Evolutionary conservation across 2,113 vertebrate genomes (phyloP), one percentile per base, ranked within the genome.

Genomic region (Bostrychus sinensis): DNA sequence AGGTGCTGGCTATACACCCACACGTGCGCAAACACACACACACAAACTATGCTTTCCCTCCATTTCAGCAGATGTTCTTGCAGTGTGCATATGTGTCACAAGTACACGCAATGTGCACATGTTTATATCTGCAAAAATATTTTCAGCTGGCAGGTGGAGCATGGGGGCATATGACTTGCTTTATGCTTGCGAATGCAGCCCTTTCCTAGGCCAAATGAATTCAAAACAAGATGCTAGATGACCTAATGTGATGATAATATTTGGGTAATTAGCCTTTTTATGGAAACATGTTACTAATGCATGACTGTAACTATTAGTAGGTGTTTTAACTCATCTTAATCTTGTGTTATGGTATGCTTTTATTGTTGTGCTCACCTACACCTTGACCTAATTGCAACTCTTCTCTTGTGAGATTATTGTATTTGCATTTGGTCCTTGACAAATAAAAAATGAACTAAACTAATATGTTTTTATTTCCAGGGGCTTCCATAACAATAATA

Each of bases 401-500:
- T 12, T 41, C 5, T 41, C 16, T 41, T 39, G 10, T 16, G 14
- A 39, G 38, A n/a, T 5, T 41, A 7, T 41, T 41, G 16, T 41
- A 41, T 41, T 12, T 16, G 38, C n/a, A 4, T 16, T 0, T 6
- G 38, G n/a, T 42, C 8, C n/a, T 19, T 12, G 20, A 23, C n/a
- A 48, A 66, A 50, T 80, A 59, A 78, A 9, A 1, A 39, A 50
- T 8, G 19, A 16, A 41, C 46, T 22, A n/a, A n/a, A n/a, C n/a
- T n/a, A n/a, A n/a, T n/a, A 70, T 57, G 62, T 82, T 75, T 81
- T 70, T 50, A 86, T 88, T 90, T 80, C 56, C 89, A 98, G 96
- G 0, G 95, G 95, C 3, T 98, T 98, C 89, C 96, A 98, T 72
- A 96, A 95, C 92, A 98, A 98, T 90, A 95, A 95, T 84, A 97